These are phyloP conservation scores for Andrena dorsata DNA, from an alignment of 2,888 invertebrate species.

Conservation along the genomic window DNA sequence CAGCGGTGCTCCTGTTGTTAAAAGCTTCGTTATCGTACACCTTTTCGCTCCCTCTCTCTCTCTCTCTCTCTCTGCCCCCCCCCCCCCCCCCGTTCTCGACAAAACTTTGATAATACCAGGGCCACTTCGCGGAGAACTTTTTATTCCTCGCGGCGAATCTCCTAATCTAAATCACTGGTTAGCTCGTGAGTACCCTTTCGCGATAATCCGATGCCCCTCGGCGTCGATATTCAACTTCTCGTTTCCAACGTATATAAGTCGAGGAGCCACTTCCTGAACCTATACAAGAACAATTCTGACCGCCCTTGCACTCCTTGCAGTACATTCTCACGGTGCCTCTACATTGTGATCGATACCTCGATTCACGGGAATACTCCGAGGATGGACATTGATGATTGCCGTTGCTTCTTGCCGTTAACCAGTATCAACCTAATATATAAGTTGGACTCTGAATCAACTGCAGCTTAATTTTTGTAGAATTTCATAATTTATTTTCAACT, in stretches of 20 bases:
- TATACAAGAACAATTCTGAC: background rate
- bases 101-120: conserved; percentile 77
- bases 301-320: too few species aligned
- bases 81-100: conserved; percentile 44
- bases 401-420: too few species aligned
- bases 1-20: conserved; percentile 66
- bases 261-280: conserved; percentile 7
- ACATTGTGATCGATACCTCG: background rate
- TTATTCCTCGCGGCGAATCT: conserved; percentile 73
- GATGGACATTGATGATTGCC: too few species aligned
- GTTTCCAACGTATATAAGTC: conserved; percentile 32
- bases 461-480: too few species aligned
- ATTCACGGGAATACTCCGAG: too few species aligned
- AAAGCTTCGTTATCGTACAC: conserved; percentile 74
- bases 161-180: conserved; percentile 64
- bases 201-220: conserved; percentile 47
- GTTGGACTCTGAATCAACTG: too few species aligned
- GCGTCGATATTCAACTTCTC: conserved; percentile 48
- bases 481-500: too few species aligned
- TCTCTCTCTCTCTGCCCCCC: background rate
- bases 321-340: background rate
- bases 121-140: conserved; percentile 78
- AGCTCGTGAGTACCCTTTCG: conserved; percentile 45
- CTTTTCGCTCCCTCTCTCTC: conserved; percentile 45
- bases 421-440: too few species aligned